Percentiles rank a stretch among this genome's conserved stretches.
These are phyloP conservation scores for Diceros bicornis DNA, from an alignment of 2,797 vertebrate species.

Conservation along the genomic window DNA sequence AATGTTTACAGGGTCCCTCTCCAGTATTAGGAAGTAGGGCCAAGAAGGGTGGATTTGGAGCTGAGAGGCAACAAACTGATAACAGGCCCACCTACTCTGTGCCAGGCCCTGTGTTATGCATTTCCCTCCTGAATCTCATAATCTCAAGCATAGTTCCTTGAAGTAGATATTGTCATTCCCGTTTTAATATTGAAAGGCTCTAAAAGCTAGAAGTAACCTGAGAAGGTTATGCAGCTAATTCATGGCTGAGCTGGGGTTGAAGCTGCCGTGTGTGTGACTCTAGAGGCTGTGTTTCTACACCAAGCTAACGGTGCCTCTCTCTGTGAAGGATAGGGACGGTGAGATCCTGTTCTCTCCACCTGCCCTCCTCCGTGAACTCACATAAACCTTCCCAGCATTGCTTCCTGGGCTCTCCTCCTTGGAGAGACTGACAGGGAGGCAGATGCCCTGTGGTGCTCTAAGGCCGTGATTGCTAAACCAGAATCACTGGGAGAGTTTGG, in stretches of 20 bases:
- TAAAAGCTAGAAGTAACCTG: not conserved
- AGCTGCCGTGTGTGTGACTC: not conserved
- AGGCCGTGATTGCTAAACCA: not conserved
- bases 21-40: not conserved
- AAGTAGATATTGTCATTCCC: not conserved
- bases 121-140: not conserved
- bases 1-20: accelerated
- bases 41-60: not conserved
- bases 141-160: not conserved
- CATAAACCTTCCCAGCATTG: not conserved
- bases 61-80: not conserved
- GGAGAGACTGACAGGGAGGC: not conserved
- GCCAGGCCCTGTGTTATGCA: not conserved
- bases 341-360: not conserved
- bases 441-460: not conserved
- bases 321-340: not conserved
- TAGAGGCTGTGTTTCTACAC: not conserved
- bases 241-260: not conserved
- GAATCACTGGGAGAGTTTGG: not conserved
- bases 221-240: not conserved
- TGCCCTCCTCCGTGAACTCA: not conserved
- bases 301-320: not conserved
- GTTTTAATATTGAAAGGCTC: not conserved
- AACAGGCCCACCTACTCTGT: not conserved
- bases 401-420: not conserved